Evolutionary conservation across 1,140 invertebrate genomes (phyloP).

Genomic region (Sweltsa coloradensis): DNA sequence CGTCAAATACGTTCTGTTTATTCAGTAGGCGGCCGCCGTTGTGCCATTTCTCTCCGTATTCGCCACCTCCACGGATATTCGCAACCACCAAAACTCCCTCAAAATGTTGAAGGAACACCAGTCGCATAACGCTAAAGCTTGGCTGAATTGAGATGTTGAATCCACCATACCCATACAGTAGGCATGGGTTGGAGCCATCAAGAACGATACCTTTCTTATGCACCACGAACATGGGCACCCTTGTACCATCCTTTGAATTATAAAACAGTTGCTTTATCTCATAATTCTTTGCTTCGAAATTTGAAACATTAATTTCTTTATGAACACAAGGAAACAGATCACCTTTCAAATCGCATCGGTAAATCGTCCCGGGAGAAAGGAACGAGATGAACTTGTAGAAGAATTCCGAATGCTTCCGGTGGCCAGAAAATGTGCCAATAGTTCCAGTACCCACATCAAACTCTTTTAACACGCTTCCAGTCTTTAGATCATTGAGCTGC

Average conservation of each 20-base stretch:
- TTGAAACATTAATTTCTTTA: conserved; percentile 69
- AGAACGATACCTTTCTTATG: conserved; percentile 52
- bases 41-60: conserved; percentile 97
- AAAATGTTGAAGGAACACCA: conserved; percentile 86
- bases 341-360: conserved; percentile 64
- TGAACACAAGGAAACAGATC: conserved; percentile 56
- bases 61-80: conserved; percentile 92
- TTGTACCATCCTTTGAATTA: conserved; percentile 85
- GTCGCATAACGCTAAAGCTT: conserved; percentile 63
- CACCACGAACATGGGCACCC: conserved; percentile 96
- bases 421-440: conserved; percentile 70
- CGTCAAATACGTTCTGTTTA: conserved; percentile 97
- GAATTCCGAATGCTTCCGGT: conserved; percentile 75
- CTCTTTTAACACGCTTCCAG: conserved; percentile 54
- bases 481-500: conserved; percentile 63
- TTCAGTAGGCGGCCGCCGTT: conserved; percentile 80
- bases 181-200: conserved; percentile 60
- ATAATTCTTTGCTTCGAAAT: conserved; percentile 70
- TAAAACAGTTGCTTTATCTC: conserved; percentile 90
- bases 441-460: conserved; percentile 81
- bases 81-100: conserved; percentile 80
- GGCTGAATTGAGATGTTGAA: conserved; percentile 91
- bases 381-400: conserved; percentile 94
- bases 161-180: conserved; percentile 95
- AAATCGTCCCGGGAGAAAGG: conserved; percentile 82